Evolutionary conservation across 2,113 vertebrate genomes (phyloP).

Genomic region (Cryptomyrus ogoouensis): DNA sequence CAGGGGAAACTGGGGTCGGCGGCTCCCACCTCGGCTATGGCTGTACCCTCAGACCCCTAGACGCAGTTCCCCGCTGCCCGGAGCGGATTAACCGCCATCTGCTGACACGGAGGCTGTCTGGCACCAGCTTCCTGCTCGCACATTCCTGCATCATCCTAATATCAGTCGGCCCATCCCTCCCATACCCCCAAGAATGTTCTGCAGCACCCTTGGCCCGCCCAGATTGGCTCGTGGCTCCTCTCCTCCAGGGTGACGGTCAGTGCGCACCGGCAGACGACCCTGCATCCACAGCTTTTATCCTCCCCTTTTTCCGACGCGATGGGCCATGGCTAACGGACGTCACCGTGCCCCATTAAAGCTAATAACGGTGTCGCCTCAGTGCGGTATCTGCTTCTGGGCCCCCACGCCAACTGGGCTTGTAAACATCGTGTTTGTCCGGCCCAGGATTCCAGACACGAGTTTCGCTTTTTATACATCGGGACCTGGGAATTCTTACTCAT

Average conservation of each 20-base stretch:
- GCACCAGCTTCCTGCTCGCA: not conserved
- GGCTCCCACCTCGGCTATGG: not conserved
- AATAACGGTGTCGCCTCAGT: not conserved
- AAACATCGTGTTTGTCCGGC: not conserved
- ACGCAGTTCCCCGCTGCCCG: not conserved
- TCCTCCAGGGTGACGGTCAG: not conserved
- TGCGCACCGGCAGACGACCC: not conserved
- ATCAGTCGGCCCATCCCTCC: not conserved
- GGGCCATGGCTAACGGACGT: not conserved
- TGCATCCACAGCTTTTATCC: not conserved
- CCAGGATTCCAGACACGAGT: not conserved
- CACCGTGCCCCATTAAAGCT: not conserved
- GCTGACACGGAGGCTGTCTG: not conserved
- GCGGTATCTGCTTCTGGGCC: not conserved
- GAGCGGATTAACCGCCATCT: not conserved
- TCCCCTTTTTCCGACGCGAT: not conserved
- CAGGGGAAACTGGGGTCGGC: not conserved
- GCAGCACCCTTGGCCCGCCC: not conserved
- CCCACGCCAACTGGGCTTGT: not conserved
- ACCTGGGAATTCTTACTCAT: not conserved
- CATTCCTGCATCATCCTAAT: not conserved
- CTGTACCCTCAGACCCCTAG: not conserved
- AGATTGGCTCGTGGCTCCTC: not conserved
- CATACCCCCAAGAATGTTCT: not conserved
- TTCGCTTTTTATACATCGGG: not conserved